Evolutionary conservation across 2,888 invertebrate genomes (phyloP), one percentile per base, ranked within the genome.

Genomic region (Oscheius sp.): DNA sequence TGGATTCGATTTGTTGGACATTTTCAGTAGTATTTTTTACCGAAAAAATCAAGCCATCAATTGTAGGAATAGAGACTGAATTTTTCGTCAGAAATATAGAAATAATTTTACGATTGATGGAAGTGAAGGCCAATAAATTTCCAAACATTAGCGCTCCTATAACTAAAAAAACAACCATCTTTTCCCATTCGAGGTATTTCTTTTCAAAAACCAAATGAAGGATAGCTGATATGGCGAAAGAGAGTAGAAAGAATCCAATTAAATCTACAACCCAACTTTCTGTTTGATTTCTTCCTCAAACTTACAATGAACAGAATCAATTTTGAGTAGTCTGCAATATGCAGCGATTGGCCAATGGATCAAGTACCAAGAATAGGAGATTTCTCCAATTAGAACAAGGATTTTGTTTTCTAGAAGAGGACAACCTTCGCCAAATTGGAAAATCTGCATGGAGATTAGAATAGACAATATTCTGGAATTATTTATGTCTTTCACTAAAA

Each of bases 291-390:
- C n/a, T n/a, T n/a, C n/a, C n/a, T 42, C 17, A 3, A 42, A 12
- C 42, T 12, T 4, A 48, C 48, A 2, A 12, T 48, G 20, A 20
- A 5, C 3, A 12, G 15, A 12, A 12, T 20, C 12, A 23, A 25
- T 25, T 12, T 48, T 20, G 17, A 25, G 20, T 15, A 33, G 33
- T 17, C 34, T 55, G 20, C n/a, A 55, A 5, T 4, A 17, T 1
- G 45, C 61, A n/a, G 45, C 61, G 27, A 61, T 29, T 15, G 61
- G 61, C 61, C 61, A 61, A 17, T 61, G 61, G 1, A 61, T 17
- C 12, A 61, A 29, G 27, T 61, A 61, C 61, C 61, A 61, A 10
- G 45, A 23, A 10, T 61, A 61, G 6, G 61, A 61, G 6, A 61
- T 29, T 42, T 61, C 61, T 2, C 61, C 61, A 45, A 61, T 61